Base-by-base conservation (phyloP, 2,113 vertebrate species). In the Smithornis capensis region DNA sequence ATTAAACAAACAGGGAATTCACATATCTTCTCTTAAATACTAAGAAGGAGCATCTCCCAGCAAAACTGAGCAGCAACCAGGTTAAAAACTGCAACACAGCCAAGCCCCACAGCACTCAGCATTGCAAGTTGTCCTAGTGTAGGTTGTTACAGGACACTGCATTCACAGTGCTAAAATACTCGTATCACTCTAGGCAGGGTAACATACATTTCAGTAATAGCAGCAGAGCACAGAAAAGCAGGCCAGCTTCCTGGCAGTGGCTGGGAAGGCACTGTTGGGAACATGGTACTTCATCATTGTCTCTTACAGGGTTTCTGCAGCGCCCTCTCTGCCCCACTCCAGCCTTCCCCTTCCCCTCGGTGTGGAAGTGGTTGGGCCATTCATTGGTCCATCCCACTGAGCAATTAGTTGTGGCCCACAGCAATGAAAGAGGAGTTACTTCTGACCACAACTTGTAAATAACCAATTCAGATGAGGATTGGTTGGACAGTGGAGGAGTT, bases 61-160 rank as follows among this genome's bases (percentile, higher is more conserved):
- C 19, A 83, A 86, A 91, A 62, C n/a, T 28, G 17, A 91, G 9
- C 29, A 60, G 35, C 42, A 80, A 19, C 15, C 38, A 31, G 8
- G 38, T 63, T 57, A 81, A 62, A 91, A 90, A 89, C 1, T 21
- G 27, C 60, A 84, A 53, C 28, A 31, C 1, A 1, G 22, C 35
- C 80, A 74, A 49, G 59, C 55, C 13, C 28, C 38, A 53, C 24
- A 59, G 38, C 63, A 67, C 47, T 49, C 2, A 1, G 49, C 71
- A 85, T 35, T 0, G 0, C 5, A 2, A 77, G 12, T 28, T 65
- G 25, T 22, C 49, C 50, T 25, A 28, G 59, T 18, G 14, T 70
- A 42, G 4, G 0, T 16, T 56, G 33, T 42, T 45, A 40, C 47
- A 89, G 33, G 31, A 35, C 35, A 57, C 15, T 27, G 24, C 35